Conservation (phyloP, 1,140 invertebrate genomes). For the Drosophila rufa region DNA sequence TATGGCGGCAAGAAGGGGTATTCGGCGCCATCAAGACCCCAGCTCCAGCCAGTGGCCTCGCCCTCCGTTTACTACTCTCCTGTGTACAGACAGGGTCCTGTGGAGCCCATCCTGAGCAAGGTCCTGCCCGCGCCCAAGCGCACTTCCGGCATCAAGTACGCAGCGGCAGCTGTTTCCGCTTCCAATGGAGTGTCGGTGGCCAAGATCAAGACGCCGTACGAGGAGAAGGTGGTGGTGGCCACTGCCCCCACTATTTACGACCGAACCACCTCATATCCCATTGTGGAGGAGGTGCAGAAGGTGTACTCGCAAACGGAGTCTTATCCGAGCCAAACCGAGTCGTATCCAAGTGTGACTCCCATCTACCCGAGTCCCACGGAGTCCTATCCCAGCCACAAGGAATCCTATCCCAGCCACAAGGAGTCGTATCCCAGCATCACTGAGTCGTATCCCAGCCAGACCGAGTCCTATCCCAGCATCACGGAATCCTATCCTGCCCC, state of each 20-base stretch:
- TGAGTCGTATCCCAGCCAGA: slow-evolving; percentile 23
- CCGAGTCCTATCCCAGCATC: slow-evolving; percentile 36
- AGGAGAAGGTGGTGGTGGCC: slow-evolving; percentile 59
- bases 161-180: slow-evolving; percentile 36
- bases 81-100: slow-evolving; percentile 18
- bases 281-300: slow-evolving; percentile 48
- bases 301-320: slow-evolving; percentile 53
- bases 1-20: slow-evolving; percentile 61
- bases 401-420: slow-evolving; percentile 7
- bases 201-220: slow-evolving; percentile 67
- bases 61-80: slow-evolving; percentile 54
- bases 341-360: slow-evolving; percentile 29
- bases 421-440: slow-evolving; percentile 22
- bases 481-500: slow-evolving; percentile 25
- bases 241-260: slow-evolving; percentile 59
- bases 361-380: slow-evolving; percentile 17
- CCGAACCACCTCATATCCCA: slow-evolving; percentile 62
- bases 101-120: slow-evolving; percentile 35
- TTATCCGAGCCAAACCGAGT: slow-evolving; percentile 49
- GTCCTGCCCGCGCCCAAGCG: slow-evolving; percentile 12
- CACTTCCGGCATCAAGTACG: slow-evolving; percentile 26
- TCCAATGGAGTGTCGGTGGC: slow-evolving; percentile 43
- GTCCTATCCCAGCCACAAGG: slow-evolving; percentile 19
- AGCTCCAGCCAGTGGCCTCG: slow-evolving; percentile 16
- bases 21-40: slow-evolving; percentile 11